Evolutionary conservation across 2,888 invertebrate species (phyloP).

Genomic region (Oscheius sp.): DNA sequence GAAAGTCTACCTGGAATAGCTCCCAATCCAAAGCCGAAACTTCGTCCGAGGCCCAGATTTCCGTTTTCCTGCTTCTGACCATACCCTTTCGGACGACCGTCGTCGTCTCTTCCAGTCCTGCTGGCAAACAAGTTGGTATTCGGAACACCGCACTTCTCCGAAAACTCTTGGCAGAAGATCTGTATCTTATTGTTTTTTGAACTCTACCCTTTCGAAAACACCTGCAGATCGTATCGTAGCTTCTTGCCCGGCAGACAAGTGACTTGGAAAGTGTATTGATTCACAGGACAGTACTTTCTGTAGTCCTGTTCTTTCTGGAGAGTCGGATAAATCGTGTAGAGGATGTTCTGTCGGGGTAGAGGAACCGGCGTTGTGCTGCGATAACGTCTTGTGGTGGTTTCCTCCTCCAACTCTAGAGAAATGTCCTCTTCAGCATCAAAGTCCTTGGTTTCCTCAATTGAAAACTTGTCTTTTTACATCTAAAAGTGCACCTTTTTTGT

Average conservation of each 20-base stretch:
- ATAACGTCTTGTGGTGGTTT: constrained; percentile 27
- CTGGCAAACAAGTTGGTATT: constrained; percentile 62
- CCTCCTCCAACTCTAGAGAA: constrained; percentile 29
- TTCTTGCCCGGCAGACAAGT: constrained; percentile 68
- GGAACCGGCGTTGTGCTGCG: constrained; percentile 32
- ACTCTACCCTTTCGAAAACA: constrained; percentile 4
- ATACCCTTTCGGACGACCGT: constrained; percentile 65
- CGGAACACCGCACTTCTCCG: constrained; percentile 66
- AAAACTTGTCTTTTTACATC: background rate
- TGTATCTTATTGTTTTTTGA: constrained; percentile 26
- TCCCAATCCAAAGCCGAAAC: constrained; percentile 65
- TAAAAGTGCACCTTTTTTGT: background rate
- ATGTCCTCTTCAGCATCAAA: constrained; percentile 34
- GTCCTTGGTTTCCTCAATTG: background rate
- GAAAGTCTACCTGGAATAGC: constrained; percentile 54
- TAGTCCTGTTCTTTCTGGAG: constrained; percentile 63
- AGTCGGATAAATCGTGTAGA: constrained; percentile 61
- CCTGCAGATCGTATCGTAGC: constrained; percentile 65
- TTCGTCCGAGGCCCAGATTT: constrained; percentile 62
- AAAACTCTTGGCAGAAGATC: constrained; percentile 66
- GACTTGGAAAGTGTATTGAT: constrained; percentile 66
- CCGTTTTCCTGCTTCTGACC: constrained; percentile 70
- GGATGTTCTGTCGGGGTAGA: constrained; percentile 48
- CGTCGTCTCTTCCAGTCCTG: constrained; percentile 49
- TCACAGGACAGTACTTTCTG: constrained; percentile 63